Evolutionary conservation across 2,113 vertebrate species (phyloP), one percentile per base, ranked within the genome.

Genomic region (Nematolebias whitei): DNA sequence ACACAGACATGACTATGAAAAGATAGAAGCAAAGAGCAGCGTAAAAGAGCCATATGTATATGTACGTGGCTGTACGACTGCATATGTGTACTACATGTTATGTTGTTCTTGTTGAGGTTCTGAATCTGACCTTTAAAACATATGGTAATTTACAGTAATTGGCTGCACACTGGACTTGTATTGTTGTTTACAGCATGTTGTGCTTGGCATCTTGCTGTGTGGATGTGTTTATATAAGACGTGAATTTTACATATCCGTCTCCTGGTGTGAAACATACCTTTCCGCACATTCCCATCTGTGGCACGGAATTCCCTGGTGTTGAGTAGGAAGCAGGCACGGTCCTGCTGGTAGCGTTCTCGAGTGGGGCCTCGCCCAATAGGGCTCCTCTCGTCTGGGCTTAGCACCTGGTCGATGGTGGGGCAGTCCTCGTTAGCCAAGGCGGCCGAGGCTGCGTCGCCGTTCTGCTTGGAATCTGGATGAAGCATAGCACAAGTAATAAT

Each of bases 271-370:
- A 41, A 85, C 84, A 60, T 92, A 96, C 95, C 96, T 97, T 96
- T 97, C 85, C 95, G 93, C 88, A 96, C 94, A 87, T 95, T 96
- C 68, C 95, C 94, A 69, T 96, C 96, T 66, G 95, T 92, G 82
- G 95, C 93, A 51, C 95, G 94, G n/a, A 95, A 95, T 89, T 97
- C 96, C 13, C 93, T 92, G 29, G 94, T 93, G 88, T 95, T 94
- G 84, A 97, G 94, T 76, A 97, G 93, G 91, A 97, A 97, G 90
- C 96, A 97, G 84, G 96, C 96, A 7, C 94, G 92, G 87, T 97
- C 96, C 68, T 95, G 94, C 86, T 94, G 94, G 70, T 94, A 96
- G 56, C 94, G 93, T 63, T 95, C 94, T 35, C 94, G 93, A 60
- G 92, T 94, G 3, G 83, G 79, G n/a, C 87, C 87, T 20, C 84